phyloP scores from a whole-genome alignment of 64 coral and sea anemone genomes.

The Actinia equina region DNA sequence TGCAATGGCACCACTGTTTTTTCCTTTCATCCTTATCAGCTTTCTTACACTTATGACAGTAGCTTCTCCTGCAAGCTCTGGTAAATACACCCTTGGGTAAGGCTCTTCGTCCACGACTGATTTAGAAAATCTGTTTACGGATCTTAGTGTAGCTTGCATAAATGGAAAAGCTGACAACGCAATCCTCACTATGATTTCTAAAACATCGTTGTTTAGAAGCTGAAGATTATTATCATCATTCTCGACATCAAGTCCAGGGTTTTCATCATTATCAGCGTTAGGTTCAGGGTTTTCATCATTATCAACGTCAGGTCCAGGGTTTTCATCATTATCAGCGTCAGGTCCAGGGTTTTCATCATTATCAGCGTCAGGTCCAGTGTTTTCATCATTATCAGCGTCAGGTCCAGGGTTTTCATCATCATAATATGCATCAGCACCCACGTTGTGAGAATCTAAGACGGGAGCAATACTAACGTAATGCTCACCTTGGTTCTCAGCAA shows the following conservation, averaged over 20 bases:
- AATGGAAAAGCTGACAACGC: conserved; percentile 24
- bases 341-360: too few species aligned
- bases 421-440: neutral
- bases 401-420: conserved; percentile 4
- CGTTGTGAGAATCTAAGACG: too few species aligned
- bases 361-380: too few species aligned
- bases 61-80: conserved; percentile 30
- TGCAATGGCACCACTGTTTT: conserved; percentile 17
- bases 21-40: conserved; percentile 21
- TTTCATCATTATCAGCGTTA: neutral
- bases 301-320: too few species aligned
- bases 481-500: too few species aligned
- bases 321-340: too few species aligned
- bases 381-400: too few species aligned
- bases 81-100: conserved; percentile 37
- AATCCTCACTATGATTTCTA: conserved; percentile 30
- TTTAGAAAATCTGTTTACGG: conserved; percentile 31
- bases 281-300: neutral
- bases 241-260: neutral
- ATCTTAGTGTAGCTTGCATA: neutral
- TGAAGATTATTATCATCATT: too few species aligned
- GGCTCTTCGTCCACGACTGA: conserved; percentile 12
- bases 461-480: too few species aligned
- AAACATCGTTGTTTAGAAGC: conserved; percentile 26
- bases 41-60: conserved; percentile 34